A percentile compares a stretch with the other conserved stretches of the same genome.
These are phyloP conservation scores for Butorides virescens DNA, from an alignment of 2,113 vertebrate genomes.

Conservation along the genomic window DNA sequence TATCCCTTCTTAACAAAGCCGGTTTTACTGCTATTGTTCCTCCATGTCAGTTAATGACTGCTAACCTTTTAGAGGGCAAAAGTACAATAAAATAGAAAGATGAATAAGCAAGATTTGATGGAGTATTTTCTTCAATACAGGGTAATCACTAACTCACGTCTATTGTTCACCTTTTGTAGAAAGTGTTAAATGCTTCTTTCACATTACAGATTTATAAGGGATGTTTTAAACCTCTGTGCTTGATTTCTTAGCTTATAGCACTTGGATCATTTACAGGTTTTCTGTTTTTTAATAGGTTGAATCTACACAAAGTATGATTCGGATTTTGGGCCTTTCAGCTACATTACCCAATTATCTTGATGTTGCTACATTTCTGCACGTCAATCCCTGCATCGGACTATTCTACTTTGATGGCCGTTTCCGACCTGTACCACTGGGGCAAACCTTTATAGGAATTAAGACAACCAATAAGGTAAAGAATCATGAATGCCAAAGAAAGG, in stretches of 20 bases:
- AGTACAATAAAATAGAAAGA: background rate
- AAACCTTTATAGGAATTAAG: constrained; percentile 96
- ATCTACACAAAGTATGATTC: constrained; percentile 98
- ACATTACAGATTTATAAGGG: background rate
- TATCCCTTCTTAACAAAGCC: background rate
- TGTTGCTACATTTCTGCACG: constrained; percentile 92
- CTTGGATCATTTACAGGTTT: background rate
- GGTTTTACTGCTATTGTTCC: background rate
- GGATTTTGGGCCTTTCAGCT: constrained; percentile 95
- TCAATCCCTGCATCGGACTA: constrained; percentile 95
- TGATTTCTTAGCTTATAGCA: background rate
- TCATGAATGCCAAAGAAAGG: background rate
- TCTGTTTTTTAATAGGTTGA: constrained; percentile 82
- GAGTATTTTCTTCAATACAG: background rate
- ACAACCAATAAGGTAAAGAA: constrained; percentile 88
- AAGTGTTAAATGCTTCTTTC: background rate
- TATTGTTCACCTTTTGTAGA: background rate
- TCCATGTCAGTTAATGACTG: background rate
- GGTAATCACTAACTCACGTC: background rate
- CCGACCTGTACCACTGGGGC: constrained; percentile 93
- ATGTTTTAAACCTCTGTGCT: background rate
- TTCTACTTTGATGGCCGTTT: constrained; percentile 97
- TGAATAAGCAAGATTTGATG: background rate
- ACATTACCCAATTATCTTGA: constrained; percentile 97
- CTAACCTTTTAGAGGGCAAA: background rate